Evolutionary conservation across 35 echinoderm and acorn worm species (phyloP).

Genomic region (Ophioderma brevispina): DNA sequence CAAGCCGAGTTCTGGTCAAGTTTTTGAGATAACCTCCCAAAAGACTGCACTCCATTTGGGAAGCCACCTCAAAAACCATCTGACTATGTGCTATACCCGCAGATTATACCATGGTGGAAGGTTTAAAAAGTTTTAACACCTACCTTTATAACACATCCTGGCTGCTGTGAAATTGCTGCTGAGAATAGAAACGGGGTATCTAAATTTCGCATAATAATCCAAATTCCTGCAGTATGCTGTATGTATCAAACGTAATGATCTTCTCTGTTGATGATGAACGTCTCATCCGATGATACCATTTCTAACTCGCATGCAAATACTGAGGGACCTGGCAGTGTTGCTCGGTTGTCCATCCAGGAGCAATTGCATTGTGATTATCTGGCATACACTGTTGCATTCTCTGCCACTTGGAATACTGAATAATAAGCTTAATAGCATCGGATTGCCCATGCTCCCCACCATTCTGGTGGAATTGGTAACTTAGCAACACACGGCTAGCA

Average conservation of each 20-base stretch:
- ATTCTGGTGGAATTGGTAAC: slow-evolving; percentile 2
- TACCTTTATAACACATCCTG: slow-evolving; percentile 34
- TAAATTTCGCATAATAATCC: neutral
- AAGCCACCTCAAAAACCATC: too few species aligned
- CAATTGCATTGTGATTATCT: neutral
- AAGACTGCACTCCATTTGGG: too few species aligned
- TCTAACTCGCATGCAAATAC: neutral
- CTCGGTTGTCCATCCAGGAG: neutral
- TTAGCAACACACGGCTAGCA: neutral
- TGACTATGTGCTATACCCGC: too few species aligned
- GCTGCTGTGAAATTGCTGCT: slow-evolving; percentile 19
- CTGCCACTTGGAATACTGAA: neutral
- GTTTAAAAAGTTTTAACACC: too few species aligned
- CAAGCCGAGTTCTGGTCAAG: too few species aligned
- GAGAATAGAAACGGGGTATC: slow-evolving; percentile 25
- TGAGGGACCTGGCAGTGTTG: slow-evolving; percentile 8
- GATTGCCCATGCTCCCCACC: neutral
- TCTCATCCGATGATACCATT: neutral
- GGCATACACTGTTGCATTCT: neutral
- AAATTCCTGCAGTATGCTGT: neutral
- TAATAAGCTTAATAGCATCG: neutral
- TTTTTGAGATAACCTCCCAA: too few species aligned
- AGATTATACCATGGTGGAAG: too few species aligned
- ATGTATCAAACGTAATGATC: slow-evolving; percentile 13
- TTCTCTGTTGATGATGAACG: slow-evolving; percentile 6